phyloP scores from a whole-genome alignment of 1,140 invertebrate genomes.

The Lithobius niger region DNA sequence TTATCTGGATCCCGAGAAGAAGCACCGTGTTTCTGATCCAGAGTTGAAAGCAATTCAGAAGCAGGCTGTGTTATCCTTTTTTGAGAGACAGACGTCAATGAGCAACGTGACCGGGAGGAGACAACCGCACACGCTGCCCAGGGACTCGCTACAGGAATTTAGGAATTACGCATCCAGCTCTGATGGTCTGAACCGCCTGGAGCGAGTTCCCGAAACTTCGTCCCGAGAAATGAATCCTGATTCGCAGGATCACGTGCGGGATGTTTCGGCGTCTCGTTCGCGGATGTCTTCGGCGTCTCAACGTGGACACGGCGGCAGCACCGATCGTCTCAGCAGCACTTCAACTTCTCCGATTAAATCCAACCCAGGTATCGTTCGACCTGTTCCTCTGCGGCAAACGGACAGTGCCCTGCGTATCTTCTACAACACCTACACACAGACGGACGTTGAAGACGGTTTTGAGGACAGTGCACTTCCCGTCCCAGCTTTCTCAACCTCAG shows the following conservation, averaged over 20 bases:
- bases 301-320: not conserved
- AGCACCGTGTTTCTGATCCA: conserved; percentile 52
- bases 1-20: conserved; percentile 60
- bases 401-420: not conserved
- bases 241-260: not conserved
- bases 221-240: not conserved
- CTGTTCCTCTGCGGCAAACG: not conserved
- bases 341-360: not conserved
- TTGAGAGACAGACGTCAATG: conserved; percentile 50
- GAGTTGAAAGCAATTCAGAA: conserved; percentile 75
- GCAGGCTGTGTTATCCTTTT: conserved; percentile 68
- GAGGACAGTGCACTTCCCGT: not conserved
- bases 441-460: not conserved
- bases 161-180: not conserved
- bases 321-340: not conserved
- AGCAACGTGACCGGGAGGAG: not conserved
- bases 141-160: conserved; percentile 22
- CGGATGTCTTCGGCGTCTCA: not conserved
- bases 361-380: too few species aligned
- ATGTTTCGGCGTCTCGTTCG: not conserved
- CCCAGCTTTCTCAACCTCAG: not conserved
- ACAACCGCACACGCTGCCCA: not conserved
- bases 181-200: not conserved
- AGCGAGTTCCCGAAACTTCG: not conserved
- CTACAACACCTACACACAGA: conserved; percentile 4